Conservation (phyloP, 2,888 invertebrate genomes). For the Iphiclides podalirius region DNA sequence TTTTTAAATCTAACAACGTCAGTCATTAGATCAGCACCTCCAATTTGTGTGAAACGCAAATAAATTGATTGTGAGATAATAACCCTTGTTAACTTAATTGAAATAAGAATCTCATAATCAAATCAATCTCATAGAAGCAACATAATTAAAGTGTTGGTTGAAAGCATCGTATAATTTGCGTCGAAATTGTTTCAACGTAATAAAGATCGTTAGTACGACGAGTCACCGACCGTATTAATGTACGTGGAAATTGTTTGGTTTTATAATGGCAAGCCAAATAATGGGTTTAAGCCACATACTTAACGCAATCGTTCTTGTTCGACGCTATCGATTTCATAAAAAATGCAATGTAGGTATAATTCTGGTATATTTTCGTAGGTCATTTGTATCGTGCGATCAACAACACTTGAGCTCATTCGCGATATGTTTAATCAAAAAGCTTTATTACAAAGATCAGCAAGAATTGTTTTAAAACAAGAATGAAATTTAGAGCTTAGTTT, state of each 20-base stretch:
- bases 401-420: no score
- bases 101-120: constrained; percentile 72
- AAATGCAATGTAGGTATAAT: no score
- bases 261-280: constrained; percentile 66
- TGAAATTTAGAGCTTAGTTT: no score
- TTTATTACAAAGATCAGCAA: no score
- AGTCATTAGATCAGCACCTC: neutral
- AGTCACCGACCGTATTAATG: constrained; percentile 51
- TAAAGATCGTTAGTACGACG: constrained; percentile 62
- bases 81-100: constrained; percentile 61
- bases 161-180: constrained; percentile 74
- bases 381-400: no score
- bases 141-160: constrained; percentile 67
- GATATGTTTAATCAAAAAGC: no score
- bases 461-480: no score
- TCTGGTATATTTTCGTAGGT: no score
- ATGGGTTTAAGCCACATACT: constrained; percentile 55
- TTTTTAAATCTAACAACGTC: neutral
- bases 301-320: constrained; percentile 38
- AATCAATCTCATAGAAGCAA: constrained; percentile 69
- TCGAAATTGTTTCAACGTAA: constrained; percentile 71
- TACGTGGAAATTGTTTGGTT: constrained; percentile 73
- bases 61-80: constrained; percentile 57
- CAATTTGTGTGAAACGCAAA: constrained; percentile 40
- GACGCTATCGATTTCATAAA: neutral